Conservation (phyloP, 2,888 invertebrate genomes). For the Nesidiocoris tenuis region DNA sequence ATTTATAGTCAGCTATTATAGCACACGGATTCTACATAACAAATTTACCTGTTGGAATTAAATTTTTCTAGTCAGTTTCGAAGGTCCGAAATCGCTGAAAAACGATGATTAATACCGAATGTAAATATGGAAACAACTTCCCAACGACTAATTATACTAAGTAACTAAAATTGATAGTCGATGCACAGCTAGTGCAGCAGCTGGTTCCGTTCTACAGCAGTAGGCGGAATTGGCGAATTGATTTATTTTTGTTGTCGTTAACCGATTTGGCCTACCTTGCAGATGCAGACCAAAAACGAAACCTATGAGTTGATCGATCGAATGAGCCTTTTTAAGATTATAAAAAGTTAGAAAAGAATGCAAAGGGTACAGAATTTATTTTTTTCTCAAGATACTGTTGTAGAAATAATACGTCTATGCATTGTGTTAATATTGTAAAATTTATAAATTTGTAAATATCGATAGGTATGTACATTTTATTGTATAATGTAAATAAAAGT, state of each 20-base stretch:
- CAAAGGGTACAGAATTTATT: slow-evolving; percentile 37
- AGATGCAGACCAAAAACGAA: slow-evolving; percentile 27
- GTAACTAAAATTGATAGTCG: too few species aligned
- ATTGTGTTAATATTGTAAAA: slow-evolving; percentile 38
- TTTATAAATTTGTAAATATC: slow-evolving; percentile 38
- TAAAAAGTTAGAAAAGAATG: slow-evolving; percentile 13
- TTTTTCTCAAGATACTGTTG: slow-evolving; percentile 34
- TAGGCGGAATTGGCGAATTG: not conserved
- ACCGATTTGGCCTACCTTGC: not conserved
- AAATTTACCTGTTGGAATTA: not conserved
- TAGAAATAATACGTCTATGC: slow-evolving; percentile 28
- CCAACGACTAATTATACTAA: not conserved
- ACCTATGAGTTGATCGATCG: slow-evolving; percentile 27
- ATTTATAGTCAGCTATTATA: too few species aligned
- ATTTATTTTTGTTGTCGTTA: too few species aligned
- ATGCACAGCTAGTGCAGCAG: not conserved
- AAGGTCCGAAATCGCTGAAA: too few species aligned
- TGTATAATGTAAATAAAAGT: slow-evolving; percentile 40
- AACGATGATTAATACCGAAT: not conserved
- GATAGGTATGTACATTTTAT: slow-evolving; percentile 36
- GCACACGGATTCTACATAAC: not conserved
- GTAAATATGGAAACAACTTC: not conserved
- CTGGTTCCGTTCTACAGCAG: not conserved
- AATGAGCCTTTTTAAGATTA: slow-evolving; percentile 23
- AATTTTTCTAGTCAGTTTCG: too few species aligned